Evolutionary conservation across 2,797 vertebrate species (phyloP).

Genomic region (Mus minutoides): DNA sequence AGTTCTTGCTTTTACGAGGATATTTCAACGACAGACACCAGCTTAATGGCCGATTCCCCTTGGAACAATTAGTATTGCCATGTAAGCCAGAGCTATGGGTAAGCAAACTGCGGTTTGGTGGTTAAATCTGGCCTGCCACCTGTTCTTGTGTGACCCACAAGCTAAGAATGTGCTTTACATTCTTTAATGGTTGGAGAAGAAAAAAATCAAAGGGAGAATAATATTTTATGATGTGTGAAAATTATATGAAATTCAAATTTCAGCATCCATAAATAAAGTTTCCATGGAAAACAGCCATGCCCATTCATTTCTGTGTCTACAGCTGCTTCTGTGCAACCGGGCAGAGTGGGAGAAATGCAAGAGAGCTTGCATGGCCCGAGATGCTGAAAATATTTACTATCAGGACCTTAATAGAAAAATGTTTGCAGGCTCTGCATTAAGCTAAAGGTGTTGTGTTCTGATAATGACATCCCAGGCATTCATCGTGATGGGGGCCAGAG

Average conservation of each 20-base stretch:
- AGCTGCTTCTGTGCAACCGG: not conserved
- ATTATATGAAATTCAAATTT: conserved; percentile 55
- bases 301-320: not conserved
- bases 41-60: not conserved
- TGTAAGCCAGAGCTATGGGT: not conserved
- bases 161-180: not conserved
- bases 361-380: not conserved
- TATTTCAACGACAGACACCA: not conserved
- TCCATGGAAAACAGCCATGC: not conserved
- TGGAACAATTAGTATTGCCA: not conserved
- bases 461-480: not conserved
- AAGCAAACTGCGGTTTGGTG: not conserved
- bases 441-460: not conserved
- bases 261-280: conserved; percentile 48
- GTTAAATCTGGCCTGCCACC: not conserved
- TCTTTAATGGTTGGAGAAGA: conserved; percentile 31
- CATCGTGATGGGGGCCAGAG: not conserved
- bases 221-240: conserved; percentile 59
- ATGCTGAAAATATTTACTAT: not conserved
- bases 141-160: not conserved
- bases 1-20: not conserved
- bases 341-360: not conserved
- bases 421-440: not conserved
- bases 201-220: conserved; percentile 38
- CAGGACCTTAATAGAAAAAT: not conserved